Conservation (phyloP, 2,797 vertebrate genomes). For the Rhyacichthys aspro region DNA sequence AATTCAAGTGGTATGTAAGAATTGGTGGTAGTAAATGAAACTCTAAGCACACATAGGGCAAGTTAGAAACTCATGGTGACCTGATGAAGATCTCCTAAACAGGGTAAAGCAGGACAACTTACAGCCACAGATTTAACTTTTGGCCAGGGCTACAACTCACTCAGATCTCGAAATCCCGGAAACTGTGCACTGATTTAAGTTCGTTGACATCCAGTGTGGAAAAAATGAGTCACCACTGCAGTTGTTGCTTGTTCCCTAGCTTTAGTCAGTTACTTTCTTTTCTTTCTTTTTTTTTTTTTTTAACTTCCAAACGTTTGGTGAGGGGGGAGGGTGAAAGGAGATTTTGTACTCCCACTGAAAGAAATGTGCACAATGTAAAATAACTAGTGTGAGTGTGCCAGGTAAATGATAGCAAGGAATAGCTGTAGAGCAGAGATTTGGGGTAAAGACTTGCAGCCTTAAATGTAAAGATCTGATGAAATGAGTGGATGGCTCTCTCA, state of each 20-base stretch:
- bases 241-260: slow-evolving; percentile 70
- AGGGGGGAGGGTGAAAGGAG: slow-evolving; percentile 34
- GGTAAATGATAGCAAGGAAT: slow-evolving; percentile 13
- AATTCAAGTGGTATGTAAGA: slow-evolving; percentile 35
- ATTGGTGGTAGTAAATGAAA: slow-evolving; percentile 49
- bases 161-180: too few species aligned
- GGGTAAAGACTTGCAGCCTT: slow-evolving; percentile 62
- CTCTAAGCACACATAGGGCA: slow-evolving; percentile 66
- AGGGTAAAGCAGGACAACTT: too few species aligned
- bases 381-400: slow-evolving; percentile 15
- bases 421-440: slow-evolving; percentile 29
- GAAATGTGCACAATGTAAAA: slow-evolving; percentile 70
- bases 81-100: too few species aligned
- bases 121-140: too few species aligned
- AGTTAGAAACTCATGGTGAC: neutral
- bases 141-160: too few species aligned
- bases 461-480: slow-evolving; percentile 42
- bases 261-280: slow-evolving; percentile 60
- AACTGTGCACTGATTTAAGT: slow-evolving; percentile 37
- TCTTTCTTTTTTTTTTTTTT: slow-evolving; percentile 47
- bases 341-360: slow-evolving; percentile 52
- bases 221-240: slow-evolving; percentile 57
- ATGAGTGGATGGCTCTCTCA: slow-evolving; percentile 17
- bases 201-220: slow-evolving; percentile 41
- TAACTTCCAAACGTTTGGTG: slow-evolving; percentile 44